A percentile compares a stretch with the other conserved stretches of the same genome.
These are phyloP conservation scores for Electrophaes corylata DNA, from an alignment of 2,888 invertebrate genomes.

Conservation along the genomic window DNA sequence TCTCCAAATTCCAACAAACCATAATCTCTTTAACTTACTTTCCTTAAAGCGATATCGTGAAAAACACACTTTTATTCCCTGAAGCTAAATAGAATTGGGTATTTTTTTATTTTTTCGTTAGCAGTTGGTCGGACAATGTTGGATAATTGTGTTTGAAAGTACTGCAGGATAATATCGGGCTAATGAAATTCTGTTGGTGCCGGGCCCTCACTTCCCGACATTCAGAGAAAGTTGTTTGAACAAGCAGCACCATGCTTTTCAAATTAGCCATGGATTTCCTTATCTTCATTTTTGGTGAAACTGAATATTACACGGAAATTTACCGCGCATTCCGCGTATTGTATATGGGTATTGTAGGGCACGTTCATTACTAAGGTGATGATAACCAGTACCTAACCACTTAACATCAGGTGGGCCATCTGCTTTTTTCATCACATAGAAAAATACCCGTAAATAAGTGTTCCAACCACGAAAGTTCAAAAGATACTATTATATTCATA, in stretches of 20 bases:
- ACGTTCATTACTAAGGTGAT: no score
- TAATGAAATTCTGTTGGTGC: slow-evolving; percentile 47
- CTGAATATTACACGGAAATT: no score
- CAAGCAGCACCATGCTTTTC: slow-evolving; percentile 16
- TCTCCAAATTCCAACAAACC: slow-evolving; percentile 1
- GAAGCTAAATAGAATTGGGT: slow-evolving; percentile 29
- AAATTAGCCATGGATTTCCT: slow-evolving; percentile 15
- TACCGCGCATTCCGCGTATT: neutral
- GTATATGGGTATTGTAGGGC: no score
- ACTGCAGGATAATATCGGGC: slow-evolving; percentile 40
- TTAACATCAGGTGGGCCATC: no score
- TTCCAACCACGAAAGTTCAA: no score
- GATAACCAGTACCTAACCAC: no score
- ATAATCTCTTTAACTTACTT: neutral
- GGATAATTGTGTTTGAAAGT: slow-evolving; percentile 46
- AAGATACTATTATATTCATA: no score
- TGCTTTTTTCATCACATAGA: no score
- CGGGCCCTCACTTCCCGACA: slow-evolving; percentile 11
- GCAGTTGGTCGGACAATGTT: slow-evolving; percentile 36
- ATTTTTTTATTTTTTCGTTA: slow-evolving; percentile 42
- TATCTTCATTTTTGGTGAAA: neutral
- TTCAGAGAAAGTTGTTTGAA: slow-evolving; percentile 25
- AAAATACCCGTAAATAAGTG: no score
- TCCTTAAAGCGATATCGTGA: slow-evolving; percentile 2
- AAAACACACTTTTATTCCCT: slow-evolving; percentile 21